Evolutionary conservation across 2,113 vertebrate genomes (phyloP).

Genomic region (Bambusicola thoracicus): DNA sequence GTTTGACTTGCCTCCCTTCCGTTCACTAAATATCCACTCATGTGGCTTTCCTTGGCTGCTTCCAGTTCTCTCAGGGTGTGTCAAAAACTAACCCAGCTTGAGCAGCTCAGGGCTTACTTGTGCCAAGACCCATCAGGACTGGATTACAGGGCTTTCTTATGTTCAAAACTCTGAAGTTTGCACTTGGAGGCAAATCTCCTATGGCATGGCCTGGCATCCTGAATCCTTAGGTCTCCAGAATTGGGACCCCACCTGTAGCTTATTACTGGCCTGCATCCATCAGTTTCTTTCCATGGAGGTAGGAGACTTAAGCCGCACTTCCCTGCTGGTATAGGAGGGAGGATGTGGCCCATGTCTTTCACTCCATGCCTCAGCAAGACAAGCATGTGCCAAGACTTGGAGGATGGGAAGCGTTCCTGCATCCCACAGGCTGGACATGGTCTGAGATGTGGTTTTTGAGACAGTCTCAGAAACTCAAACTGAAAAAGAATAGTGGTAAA

Average conservation of each 20-base stretch:
- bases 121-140: conserved; percentile 18
- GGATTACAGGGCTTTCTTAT: neutral
- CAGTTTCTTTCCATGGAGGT: neutral
- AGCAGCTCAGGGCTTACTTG: neutral
- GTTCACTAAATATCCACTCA: neutral
- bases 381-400: neutral
- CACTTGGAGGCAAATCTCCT: neutral
- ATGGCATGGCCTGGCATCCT: neutral
- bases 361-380: rapidly evolving
- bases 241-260: neutral
- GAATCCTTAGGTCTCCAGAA: neutral
- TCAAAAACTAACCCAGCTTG: neutral
- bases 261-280: neutral
- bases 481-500: neutral
- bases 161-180: neutral
- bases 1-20: neutral
- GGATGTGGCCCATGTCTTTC: neutral
- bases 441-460: neutral
- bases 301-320: neutral
- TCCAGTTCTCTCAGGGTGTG: neutral
- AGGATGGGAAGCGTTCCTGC: neutral
- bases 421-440: neutral
- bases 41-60: conserved; percentile 49
- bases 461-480: neutral
- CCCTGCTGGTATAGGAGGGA: neutral